These are phyloP conservation scores for Diplosoma virens DNA, from an alignment of 23 tunicate genomes.

Conservation along the genomic window DNA sequence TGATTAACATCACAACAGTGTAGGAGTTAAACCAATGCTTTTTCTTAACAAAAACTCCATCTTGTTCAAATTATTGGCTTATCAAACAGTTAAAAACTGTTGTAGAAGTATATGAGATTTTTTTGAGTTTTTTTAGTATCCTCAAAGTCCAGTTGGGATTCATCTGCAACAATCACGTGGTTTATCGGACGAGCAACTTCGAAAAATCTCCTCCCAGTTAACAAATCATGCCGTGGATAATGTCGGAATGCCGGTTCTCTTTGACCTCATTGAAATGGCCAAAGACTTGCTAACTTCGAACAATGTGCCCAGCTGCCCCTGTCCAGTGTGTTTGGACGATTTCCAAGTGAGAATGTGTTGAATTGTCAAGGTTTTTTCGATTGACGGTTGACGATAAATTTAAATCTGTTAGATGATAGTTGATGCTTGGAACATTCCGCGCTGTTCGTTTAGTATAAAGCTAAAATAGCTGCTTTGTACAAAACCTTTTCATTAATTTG, in stretches of 20 bases:
- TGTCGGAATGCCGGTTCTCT: constrained; percentile 27
- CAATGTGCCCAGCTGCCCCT: constrained; percentile 53
- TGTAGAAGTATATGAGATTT: not conserved
- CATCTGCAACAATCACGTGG: constrained; percentile 45
- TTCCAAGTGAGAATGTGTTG: too few relatives aligned
- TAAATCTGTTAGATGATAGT: too few relatives aligned
- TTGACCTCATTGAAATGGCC: constrained; percentile 51
- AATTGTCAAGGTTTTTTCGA: too few relatives aligned
- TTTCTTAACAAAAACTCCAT: not conserved
- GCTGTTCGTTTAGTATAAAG: too few relatives aligned
- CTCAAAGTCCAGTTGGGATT: constrained; percentile 11
- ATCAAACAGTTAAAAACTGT: too few relatives aligned
- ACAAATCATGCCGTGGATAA: not conserved
- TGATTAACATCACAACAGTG: too few relatives aligned
- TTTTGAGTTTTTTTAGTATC: constrained; percentile 19
- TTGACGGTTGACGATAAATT: too few relatives aligned
- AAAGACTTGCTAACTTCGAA: constrained; percentile 55
- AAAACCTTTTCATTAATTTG: too few relatives aligned
- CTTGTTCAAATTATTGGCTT: too few relatives aligned
- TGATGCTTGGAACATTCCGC: too few relatives aligned
- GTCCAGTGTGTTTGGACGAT: constrained; percentile 48
- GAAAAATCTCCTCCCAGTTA: constrained; percentile 2
- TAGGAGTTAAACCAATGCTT: too few relatives aligned
- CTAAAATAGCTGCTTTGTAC: too few relatives aligned
- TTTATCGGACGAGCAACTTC: constrained; percentile 43